These are phyloP conservation scores for Mustelus asterias DNA, from an alignment of 2,113 vertebrate genomes.

Conservation along the genomic window DNA sequence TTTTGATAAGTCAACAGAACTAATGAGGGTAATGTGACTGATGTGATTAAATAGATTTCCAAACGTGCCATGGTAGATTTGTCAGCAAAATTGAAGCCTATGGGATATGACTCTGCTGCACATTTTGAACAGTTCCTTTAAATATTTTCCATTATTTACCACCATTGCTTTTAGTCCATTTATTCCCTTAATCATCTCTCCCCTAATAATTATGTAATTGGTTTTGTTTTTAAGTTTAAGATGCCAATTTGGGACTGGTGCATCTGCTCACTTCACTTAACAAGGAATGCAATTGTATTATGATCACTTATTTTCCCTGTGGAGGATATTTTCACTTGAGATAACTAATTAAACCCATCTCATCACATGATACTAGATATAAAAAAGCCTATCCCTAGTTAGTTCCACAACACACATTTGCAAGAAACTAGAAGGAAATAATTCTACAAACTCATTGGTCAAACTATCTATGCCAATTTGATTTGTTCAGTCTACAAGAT, in stretches of 20 bases:
- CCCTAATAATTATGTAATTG: too few species aligned
- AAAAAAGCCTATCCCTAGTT: not conserved
- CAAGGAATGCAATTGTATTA: not conserved
- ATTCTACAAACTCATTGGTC: not conserved
- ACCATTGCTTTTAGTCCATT: not conserved
- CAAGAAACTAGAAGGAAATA: not conserved
- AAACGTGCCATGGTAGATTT: not conserved
- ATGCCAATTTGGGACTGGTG: not conserved
- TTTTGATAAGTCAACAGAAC: not conserved
- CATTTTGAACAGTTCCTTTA: not conserved
- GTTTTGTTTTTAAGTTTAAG: not conserved
- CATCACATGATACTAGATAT: not conserved
- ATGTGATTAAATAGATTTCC: not conserved
- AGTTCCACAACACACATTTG: not conserved
- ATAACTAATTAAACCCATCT: too few species aligned
- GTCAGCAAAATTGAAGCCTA: not conserved
- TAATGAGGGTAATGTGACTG: not conserved
- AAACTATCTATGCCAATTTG: not conserved
- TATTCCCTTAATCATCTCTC: not conserved
- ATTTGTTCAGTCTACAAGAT: not conserved
- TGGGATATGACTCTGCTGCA: not conserved
- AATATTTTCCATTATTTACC: not conserved
- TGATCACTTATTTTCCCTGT: too few species aligned
- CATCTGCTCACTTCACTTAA: not conserved
- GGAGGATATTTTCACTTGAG: too few species aligned